phyloP scores from a whole-genome alignment of 2,888 invertebrate genomes.

The Cyclophora albipunctata region DNA sequence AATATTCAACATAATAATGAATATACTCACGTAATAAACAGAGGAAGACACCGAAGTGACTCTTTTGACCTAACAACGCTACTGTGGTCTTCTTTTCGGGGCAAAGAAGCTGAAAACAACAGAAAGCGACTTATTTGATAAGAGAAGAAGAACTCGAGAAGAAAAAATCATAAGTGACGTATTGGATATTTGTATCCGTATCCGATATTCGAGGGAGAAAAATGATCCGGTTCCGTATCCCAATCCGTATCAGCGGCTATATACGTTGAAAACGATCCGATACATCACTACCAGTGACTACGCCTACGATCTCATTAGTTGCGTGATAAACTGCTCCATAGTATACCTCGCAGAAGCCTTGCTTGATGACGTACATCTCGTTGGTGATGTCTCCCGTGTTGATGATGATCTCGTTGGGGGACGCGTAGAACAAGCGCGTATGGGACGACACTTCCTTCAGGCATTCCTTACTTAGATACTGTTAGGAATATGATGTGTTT shows the following conservation, averaged over 20 bases:
- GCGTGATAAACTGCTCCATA: too few species aligned
- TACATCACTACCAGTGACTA: too few species aligned
- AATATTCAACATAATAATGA: background rate
- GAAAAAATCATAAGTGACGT: too few species aligned
- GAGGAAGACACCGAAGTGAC: slow-evolving; percentile 47
- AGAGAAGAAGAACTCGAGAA: too few species aligned
- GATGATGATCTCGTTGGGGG: slow-evolving; percentile 54
- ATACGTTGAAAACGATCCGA: too few species aligned
- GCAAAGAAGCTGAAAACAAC: slow-evolving; percentile 32
- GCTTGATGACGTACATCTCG: slow-evolving; percentile 55
- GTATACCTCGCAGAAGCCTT: slow-evolving; percentile 54
- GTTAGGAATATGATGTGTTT: background rate
- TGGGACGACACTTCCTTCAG: slow-evolving; percentile 41
- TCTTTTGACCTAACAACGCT: slow-evolving; percentile 27
- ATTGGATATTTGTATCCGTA: too few species aligned
- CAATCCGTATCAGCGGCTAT: too few species aligned
- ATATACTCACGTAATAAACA: slow-evolving; percentile 49
- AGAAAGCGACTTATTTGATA: background rate
- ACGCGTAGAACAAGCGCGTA: slow-evolving; percentile 47
- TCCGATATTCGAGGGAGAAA: too few species aligned
- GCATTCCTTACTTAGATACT: slow-evolving; percentile 48
- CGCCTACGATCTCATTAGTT: too few species aligned
- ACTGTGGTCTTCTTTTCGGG: slow-evolving; percentile 36
- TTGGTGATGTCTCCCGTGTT: slow-evolving; percentile 58
- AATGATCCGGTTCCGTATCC: too few species aligned